These are phyloP conservation scores for Protophormia terraenovae DNA, from an alignment of 2,888 invertebrate genomes.

Conservation along the genomic window DNA sequence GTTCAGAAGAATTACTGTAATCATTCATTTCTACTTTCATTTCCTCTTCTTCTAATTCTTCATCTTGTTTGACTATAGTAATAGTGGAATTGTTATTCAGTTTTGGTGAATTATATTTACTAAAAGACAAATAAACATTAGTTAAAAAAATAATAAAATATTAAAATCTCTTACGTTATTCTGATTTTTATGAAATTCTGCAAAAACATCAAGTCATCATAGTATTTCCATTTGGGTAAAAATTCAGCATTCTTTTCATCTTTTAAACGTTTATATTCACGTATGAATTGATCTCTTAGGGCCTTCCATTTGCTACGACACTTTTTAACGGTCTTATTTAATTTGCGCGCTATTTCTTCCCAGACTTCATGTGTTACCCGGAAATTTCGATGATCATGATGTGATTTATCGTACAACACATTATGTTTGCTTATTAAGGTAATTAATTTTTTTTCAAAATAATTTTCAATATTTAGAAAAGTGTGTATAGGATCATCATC, in stretches of 20 bases:
- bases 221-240: conserved; percentile 78
- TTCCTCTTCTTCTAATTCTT: too few relatives aligned
- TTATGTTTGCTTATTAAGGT: conserved; percentile 76
- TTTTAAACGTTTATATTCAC: conserved; percentile 78
- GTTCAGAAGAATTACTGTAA: too few relatives aligned
- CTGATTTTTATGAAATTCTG: conserved; percentile 75
- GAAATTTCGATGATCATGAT: conserved; percentile 77
- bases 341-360: conserved; percentile 79
- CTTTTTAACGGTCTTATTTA: conserved; percentile 78
- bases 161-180: neutral
- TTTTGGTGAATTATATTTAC: too few relatives aligned
- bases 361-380: conserved; percentile 77
- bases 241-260: conserved; percentile 72
- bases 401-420: conserved; percentile 76
- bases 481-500: conserved; percentile 80
- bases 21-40: too few relatives aligned
- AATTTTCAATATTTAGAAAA: conserved; percentile 79
- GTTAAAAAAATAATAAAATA: too few relatives aligned
- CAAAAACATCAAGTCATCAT: conserved; percentile 76
- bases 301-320: conserved; percentile 80
- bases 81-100: too few relatives aligned
- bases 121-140: too few relatives aligned
- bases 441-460: conserved; percentile 79
- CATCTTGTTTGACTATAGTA: too few relatives aligned
- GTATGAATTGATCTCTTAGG: conserved; percentile 78